Conservation (phyloP, 1,140 invertebrate genomes). For the Medauroidea extradentata region DNA sequence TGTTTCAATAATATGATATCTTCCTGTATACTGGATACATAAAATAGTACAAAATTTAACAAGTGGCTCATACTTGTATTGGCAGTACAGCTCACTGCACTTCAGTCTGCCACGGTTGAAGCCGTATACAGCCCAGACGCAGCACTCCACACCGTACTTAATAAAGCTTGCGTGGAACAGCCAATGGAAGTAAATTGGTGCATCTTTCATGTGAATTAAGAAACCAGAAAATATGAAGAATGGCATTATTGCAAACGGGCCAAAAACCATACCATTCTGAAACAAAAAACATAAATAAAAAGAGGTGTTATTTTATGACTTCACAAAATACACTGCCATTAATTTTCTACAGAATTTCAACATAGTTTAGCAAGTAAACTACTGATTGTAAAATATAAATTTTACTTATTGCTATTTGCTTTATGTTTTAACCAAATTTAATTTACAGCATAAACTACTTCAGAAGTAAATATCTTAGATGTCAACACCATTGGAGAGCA, state of each 20-base stretch:
- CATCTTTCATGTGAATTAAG: constrained; percentile 79
- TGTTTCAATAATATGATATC: too few species aligned
- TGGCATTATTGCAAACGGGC: constrained; percentile 76
- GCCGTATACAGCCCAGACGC: constrained; percentile 65
- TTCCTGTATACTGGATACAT: too few species aligned
- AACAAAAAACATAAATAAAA: constrained; percentile 31
- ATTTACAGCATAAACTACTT: too few species aligned
- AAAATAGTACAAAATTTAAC: too few species aligned
- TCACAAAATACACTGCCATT: too few species aligned
- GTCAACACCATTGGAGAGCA: too few species aligned
- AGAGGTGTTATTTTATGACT: too few species aligned
- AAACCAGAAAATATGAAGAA: constrained; percentile 87
- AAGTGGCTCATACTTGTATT: constrained; percentile 44
- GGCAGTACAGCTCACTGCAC: constrained; percentile 62
- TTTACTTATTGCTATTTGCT: background rate
- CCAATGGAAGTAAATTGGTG: constrained; percentile 75
- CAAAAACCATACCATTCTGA: constrained; percentile 78
- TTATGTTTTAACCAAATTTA: too few species aligned
- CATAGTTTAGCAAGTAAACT: background rate
- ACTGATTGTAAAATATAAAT: too few species aligned
- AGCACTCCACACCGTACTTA: constrained; percentile 54
- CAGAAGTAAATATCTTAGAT: too few species aligned
- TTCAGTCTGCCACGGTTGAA: constrained; percentile 61
- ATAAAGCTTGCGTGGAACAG: constrained; percentile 79
- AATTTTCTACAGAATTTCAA: too few species aligned